These are phyloP conservation scores for Mesochorus sp. DNA, from an alignment of 2,888 invertebrate species.

Conservation along the genomic window DNA sequence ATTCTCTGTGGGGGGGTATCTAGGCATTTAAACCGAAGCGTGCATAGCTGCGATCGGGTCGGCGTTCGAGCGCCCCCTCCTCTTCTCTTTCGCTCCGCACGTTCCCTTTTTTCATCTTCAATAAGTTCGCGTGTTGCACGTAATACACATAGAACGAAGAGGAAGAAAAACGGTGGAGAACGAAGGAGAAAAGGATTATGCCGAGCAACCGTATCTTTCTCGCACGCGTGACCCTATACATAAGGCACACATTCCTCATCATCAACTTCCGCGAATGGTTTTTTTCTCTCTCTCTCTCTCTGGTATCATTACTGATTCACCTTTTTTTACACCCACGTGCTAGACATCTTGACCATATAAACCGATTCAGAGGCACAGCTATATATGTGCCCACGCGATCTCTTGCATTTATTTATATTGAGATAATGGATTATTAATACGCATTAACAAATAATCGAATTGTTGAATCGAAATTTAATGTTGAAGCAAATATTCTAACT, in stretches of 20 bases:
- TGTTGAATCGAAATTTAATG: too few relatives aligned
- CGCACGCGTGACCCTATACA: conserved; percentile 7
- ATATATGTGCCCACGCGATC: conserved; percentile 39
- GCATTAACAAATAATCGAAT: too few relatives aligned
- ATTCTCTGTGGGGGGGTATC: background rate
- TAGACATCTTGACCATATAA: conserved; percentile 32
- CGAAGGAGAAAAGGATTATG: conserved; percentile 30
- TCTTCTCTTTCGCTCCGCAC: background rate
- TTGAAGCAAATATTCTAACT: too few relatives aligned
- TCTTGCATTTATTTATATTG: too few relatives aligned
- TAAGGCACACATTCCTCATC: conserved; percentile 15
- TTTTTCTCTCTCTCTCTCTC: conserved; percentile 16
- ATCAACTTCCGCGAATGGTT: conserved; percentile 49
- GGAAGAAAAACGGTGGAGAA: background rate
- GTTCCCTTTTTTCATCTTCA: conserved; percentile 8
- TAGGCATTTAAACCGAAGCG: conserved; percentile 52
- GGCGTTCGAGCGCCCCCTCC: background rate
- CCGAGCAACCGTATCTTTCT: conserved; percentile 18
- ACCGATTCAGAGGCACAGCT: background rate
- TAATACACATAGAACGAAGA: background rate
- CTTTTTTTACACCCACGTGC: conserved; percentile 36
- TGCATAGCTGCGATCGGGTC: conserved; percentile 13
- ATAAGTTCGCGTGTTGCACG: conserved; percentile 52
- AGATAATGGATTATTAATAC: too few relatives aligned
- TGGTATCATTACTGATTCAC: background rate